phyloP scores from a whole-genome alignment of 1,140 invertebrate species.

The Papilio polyxenes region DNA sequence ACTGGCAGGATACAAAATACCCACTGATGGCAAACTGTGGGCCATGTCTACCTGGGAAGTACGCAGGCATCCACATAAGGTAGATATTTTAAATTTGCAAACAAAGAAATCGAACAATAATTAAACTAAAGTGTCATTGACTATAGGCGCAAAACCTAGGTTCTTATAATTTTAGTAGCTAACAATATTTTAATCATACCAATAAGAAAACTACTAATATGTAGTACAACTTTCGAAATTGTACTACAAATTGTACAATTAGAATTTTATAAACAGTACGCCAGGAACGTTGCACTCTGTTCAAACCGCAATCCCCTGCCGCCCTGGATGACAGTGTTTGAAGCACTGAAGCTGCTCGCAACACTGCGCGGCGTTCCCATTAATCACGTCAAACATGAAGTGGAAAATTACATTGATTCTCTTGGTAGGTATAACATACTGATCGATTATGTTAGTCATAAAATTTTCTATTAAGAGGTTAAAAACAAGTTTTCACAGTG shows the following conservation, averaged over 20 bases:
- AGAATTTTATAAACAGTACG: slow-evolving; percentile 52
- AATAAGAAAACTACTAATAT: not conserved
- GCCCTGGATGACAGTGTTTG: slow-evolving; percentile 62
- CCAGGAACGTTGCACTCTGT: slow-evolving; percentile 54
- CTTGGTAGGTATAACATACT: slow-evolving; percentile 51
- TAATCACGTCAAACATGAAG: slow-evolving; percentile 44
- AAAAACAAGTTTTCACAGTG: no score
- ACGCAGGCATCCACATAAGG: slow-evolving; percentile 51
- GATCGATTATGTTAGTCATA: not conserved
- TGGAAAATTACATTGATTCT: slow-evolving; percentile 57
- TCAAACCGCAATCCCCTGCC: slow-evolving; percentile 53
- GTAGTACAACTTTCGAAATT: not conserved
- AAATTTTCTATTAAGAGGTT: not conserved
- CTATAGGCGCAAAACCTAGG: no score
- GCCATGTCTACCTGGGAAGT: slow-evolving; percentile 59
- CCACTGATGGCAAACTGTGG: slow-evolving; percentile 53
- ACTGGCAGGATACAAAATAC: slow-evolving; percentile 56
- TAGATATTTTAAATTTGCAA: slow-evolving; percentile 40
- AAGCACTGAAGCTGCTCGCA: slow-evolving; percentile 58
- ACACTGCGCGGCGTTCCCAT: slow-evolving; percentile 61
- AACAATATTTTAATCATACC: no score
- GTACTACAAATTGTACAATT: not conserved
- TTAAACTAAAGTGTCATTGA: no score
- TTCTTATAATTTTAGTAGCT: no score
- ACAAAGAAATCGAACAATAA: no score